Conservation (phyloP, 1,140 invertebrate genomes). For the Zelostemma sp. region DNA sequence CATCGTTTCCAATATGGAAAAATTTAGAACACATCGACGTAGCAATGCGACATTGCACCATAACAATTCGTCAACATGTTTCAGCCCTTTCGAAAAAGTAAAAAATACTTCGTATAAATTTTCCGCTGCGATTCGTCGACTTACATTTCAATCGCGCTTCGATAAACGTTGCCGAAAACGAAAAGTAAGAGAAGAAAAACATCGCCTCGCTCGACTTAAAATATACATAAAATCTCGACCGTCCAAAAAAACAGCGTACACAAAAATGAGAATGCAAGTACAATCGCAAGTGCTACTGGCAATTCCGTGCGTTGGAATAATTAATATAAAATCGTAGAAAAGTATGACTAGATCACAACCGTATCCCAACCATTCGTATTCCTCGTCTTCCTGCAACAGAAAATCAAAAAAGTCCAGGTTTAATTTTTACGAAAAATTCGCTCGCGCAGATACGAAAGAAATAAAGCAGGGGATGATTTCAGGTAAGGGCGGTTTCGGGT, state of each 20-base stretch:
- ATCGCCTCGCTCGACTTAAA: no score
- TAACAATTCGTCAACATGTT: neutral
- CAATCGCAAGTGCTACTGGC: slow-evolving; percentile 21
- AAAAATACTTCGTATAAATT: no score
- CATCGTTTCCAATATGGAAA: slow-evolving; percentile 14
- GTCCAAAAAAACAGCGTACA: neutral
- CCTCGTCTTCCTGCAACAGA: slow-evolving; percentile 50
- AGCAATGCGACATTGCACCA: slow-evolving; percentile 7
- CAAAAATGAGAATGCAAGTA: slow-evolving; percentile 28
- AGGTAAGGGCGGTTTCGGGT: slow-evolving; percentile 52
- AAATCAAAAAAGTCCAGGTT: slow-evolving; percentile 18
- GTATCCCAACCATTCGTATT: neutral
- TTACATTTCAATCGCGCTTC: no score
- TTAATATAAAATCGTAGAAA: slow-evolving; percentile 22
- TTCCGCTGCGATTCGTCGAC: no score
- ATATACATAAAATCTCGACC: slow-evolving; percentile 1
- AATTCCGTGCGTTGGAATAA: neutral
- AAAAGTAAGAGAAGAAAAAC: neutral
- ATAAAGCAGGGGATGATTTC: slow-evolving; percentile 50
- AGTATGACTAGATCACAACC: slow-evolving; percentile 66
- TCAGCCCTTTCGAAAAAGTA: neutral
- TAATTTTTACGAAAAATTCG: slow-evolving; percentile 1
- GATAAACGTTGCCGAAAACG: no score
- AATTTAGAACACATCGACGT: neutral
- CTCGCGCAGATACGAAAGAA: slow-evolving; percentile 34